A percentile compares a stretch with the other conserved stretches of the same genome.
Evolutionary conservation across 2,113 vertebrate genomes (phyloP).

Genomic region (Brachypteracias leptosomus): DNA sequence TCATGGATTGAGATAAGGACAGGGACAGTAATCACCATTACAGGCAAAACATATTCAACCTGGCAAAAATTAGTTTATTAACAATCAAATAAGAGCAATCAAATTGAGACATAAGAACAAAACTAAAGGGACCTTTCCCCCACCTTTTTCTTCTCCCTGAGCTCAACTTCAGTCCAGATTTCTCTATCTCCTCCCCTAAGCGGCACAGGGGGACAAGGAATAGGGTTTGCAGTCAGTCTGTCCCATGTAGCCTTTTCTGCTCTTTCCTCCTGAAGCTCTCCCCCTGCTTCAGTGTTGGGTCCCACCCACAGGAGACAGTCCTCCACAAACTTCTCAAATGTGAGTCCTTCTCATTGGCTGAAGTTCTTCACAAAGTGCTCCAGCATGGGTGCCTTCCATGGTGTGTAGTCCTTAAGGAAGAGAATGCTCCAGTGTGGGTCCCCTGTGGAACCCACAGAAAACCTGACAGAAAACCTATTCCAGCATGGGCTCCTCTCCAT

Average conservation of each 20-base stretch:
- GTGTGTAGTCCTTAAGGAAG: not conserved
- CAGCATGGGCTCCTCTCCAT: not conserved
- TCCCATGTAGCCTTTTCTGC: rapidly evolving
- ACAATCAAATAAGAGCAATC: not conserved
- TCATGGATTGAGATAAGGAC: not conserved
- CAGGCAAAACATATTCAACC: not conserved
- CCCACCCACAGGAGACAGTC: not conserved
- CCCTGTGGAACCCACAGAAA: not conserved
- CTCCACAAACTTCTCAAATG: not conserved
- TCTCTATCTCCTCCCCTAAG: not conserved
- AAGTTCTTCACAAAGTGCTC: not conserved
- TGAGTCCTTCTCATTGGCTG: not conserved
- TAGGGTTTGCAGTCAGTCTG: not conserved
- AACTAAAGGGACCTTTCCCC: not conserved
- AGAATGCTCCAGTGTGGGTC: not conserved
- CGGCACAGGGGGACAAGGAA: rapidly evolving
- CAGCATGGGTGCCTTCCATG: not conserved
- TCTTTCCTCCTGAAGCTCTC: not conserved
- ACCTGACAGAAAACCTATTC: not conserved
- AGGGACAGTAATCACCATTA: not conserved
- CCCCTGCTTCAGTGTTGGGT: not conserved
- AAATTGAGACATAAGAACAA: not conserved
- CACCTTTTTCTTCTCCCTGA: not conserved
- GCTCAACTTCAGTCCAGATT: not conserved
- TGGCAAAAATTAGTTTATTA: not conserved